Evolutionary conservation across 92 coral and sea anemone species (phyloP), one percentile per base, ranked within the genome.

Genomic region (Desmophyllum pertusum): DNA sequence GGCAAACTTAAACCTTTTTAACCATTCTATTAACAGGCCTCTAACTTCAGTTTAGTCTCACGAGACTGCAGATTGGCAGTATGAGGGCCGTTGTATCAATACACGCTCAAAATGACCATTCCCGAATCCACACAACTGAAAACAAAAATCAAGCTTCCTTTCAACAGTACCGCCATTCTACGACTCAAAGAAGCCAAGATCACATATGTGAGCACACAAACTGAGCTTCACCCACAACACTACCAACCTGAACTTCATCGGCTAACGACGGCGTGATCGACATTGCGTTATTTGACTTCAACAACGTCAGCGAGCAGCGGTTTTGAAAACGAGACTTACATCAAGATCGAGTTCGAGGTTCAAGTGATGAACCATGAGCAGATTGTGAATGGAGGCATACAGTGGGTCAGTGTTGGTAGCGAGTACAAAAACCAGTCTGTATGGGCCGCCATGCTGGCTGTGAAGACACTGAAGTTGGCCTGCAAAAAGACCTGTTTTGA

Each of bases 371-470:
- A 80, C 45, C 92, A 91, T 36, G 78, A 80, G 76, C 66, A 62
- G 1, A 73, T 87, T 38, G 75, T 75, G 14, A 81, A 90, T 75
- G 97, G 97, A 10, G 86, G 85, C 10, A 15, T 70, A 35, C 87
- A 89, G 50, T 93, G 97, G 97, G 90, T 85, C 15, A 89, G 97
- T n/a, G 73, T 91, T 15, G 97, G 95, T 13, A 75, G 73, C 17
- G 86, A 93, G 73, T 93, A 93, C 77, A 52, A 71, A 59, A 87
- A 91, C 61, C 76, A 72, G 29, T 80, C 93, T 10, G 85, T 93
- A 39, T 93, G 89, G 79, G 97, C 93, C 1, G 86, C 93, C 3
- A 93, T 88, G 74, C 80, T 88, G 38, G 87, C 95, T 3, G 69
- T 84, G 19, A 80, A 80, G 38, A 82, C 89, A n/a, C 79, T 86